phyloP scores from a whole-genome alignment of 2,888 invertebrate species.

The Acanthococcus lagerstroemiae region DNA sequence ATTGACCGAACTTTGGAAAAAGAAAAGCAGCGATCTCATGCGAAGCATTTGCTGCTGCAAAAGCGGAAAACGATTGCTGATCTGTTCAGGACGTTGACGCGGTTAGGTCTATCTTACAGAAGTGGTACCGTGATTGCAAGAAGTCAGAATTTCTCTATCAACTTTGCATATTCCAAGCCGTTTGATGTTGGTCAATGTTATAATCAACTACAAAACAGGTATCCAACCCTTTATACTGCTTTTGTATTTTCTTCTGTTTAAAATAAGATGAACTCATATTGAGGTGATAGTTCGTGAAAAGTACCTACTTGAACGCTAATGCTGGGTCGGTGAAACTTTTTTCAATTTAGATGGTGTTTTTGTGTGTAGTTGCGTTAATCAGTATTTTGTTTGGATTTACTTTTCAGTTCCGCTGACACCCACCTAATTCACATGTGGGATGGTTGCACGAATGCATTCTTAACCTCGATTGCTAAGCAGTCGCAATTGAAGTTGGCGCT shows the following conservation, averaged over 20 bases:
- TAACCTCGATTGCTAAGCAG: constrained; percentile 58
- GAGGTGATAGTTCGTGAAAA: too few relatives aligned
- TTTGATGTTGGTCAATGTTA: constrained; percentile 55
- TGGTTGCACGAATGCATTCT: constrained; percentile 63
- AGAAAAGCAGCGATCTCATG: constrained; percentile 65
- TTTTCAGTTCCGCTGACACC: constrained; percentile 42
- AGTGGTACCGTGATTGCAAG: constrained; percentile 50
- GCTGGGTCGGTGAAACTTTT: neutral
- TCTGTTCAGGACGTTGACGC: constrained; percentile 66
- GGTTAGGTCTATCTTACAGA: constrained; percentile 69
- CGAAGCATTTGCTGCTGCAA: constrained; percentile 69
- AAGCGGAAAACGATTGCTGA: constrained; percentile 77
- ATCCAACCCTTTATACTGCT: too few relatives aligned
- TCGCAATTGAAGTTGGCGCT: constrained; percentile 53
- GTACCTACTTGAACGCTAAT: too few relatives aligned
- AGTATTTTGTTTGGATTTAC: constrained; percentile 39
- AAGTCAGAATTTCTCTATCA: constrained; percentile 36
- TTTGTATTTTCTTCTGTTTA: too few relatives aligned
- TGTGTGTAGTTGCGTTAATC: too few relatives aligned
- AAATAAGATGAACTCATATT: too few relatives aligned
- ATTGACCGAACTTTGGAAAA: constrained; percentile 51
- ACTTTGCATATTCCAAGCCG: constrained; percentile 48
- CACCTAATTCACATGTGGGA: constrained; percentile 55
- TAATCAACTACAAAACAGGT: too few relatives aligned
- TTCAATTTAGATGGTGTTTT: constrained; percentile 35